These are phyloP conservation scores for Copidosoma aretas DNA, from an alignment of 2,888 invertebrate genomes.

Conservation along the genomic window DNA sequence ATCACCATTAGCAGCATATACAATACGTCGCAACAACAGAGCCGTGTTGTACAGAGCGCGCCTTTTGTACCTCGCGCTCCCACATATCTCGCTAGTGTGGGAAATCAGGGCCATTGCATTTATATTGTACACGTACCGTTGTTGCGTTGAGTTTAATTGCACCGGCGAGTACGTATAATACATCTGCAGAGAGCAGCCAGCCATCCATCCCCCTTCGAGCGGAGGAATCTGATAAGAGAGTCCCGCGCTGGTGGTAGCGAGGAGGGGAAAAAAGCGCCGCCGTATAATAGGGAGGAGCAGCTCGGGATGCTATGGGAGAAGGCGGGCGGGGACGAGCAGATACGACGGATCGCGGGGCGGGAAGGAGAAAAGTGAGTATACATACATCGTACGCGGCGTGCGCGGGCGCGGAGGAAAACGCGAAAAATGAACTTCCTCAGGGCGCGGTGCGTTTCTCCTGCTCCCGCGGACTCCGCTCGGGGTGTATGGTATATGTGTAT, in stretches of 20 bases:
- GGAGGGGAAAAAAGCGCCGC: not conserved
- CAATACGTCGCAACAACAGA: too few species aligned
- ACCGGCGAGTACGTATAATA: not conserved
- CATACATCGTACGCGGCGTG: too few species aligned
- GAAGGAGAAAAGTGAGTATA: conserved; percentile 14
- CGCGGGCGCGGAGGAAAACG: conserved; percentile 17
- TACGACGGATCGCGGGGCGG: not conserved
- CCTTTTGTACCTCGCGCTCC: too few species aligned
- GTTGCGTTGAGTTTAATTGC: conserved; percentile 25
- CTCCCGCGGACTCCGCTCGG: too few species aligned
- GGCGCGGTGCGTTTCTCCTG: not conserved
- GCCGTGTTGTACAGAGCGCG: too few species aligned
- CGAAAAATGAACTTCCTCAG: conserved; percentile 40
- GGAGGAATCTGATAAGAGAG: conserved; percentile 29
- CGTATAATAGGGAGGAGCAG: not conserved
- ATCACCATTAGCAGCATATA: too few species aligned
- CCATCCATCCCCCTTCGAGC: conserved; percentile 1
- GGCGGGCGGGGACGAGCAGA: not conserved
- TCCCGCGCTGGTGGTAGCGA: not conserved
- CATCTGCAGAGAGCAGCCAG: too few species aligned
- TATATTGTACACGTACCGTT: too few species aligned
- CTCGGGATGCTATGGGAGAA: not conserved
- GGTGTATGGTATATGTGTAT: too few species aligned
- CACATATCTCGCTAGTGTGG: conserved; percentile 6
- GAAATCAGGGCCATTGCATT: conserved; percentile 6